phyloP scores from a whole-genome alignment of 2,113 vertebrate species.

The Scomber japonicus region DNA sequence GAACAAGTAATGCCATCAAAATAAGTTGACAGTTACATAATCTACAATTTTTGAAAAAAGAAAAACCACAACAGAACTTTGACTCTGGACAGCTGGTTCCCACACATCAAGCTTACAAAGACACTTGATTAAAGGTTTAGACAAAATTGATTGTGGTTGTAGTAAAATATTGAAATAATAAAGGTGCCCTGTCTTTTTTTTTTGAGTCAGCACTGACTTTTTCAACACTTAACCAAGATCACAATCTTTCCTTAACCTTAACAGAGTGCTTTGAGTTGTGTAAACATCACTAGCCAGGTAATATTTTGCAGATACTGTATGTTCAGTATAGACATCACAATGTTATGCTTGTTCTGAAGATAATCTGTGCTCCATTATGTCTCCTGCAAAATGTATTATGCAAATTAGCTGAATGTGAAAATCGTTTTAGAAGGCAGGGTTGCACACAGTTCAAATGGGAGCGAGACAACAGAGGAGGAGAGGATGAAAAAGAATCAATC shows the following conservation, averaged over 20 bases:
- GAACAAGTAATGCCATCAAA: not conserved
- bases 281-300: not conserved
- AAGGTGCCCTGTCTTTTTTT: no score
- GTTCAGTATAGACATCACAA: not conserved
- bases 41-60: no score
- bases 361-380: not conserved
- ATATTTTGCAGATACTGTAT: not conserved
- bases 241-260: no score
- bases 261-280: not conserved
- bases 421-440: not conserved
- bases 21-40: not conserved
- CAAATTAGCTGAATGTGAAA: conserved; percentile 10
- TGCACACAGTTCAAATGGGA: not conserved
- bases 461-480: not conserved
- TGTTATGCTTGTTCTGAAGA: not conserved
- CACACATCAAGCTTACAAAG: no score
- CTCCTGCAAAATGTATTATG: not conserved
- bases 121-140: no score
- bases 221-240: no score
- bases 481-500: conserved; percentile 11
- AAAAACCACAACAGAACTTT: not conserved
- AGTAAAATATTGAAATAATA: no score
- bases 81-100: not conserved
- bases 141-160: no score
- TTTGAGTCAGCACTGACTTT: no score